Evolutionary conservation across 1,140 invertebrate genomes (phyloP), one percentile per base, ranked within the genome.

Genomic region (Eumaeus atala): DNA sequence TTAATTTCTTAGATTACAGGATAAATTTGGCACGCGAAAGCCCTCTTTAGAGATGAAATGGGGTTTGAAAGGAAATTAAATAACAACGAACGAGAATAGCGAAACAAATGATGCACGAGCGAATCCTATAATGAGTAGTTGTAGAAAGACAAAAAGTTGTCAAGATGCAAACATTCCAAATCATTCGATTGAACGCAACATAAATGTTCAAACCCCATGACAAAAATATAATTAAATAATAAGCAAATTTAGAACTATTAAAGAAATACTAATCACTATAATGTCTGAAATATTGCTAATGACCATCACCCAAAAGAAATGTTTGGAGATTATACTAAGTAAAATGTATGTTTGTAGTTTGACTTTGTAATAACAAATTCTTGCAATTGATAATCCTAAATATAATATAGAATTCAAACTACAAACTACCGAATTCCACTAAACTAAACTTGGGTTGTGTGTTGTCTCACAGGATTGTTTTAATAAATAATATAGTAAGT

Each of bases 131-230:
- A 58, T 62, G 67, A 72, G 69, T 47, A 67, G 62, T 66, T 69
- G 67, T 55, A 60, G 61, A 61, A 64, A 63, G 68, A 77, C 83
- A 69, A 82, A 84, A 86, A 86, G 83, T 84, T 86, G 83, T 86
- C 83, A 86, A 86, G 83, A 86, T 86, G 83, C 83, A 84, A 84
- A 86, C 83, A 86, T 86, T 86, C 83, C 81, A 83, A 78, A 75
- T 71, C 66, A 79, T 64, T 66, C 69, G 52, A 60, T 69, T 73
- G 69, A 71, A 75, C 67, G 75, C 70, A 83, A 84, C 70, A 79
- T 77, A 83, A 83, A 83, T 77, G 70, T 84, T 86, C 83, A 86
- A 86, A 86, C 83, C 83, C 83, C 83, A 86, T 86, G 66, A 86
- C 83, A 86, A 81, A 71, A 69, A 51, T 52, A 33, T 42, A 40